Percentiles rank a stretch among this genome's conserved stretches.
Conservation (phyloP, 2,797 vertebrate species). For the Myiotriccus ornatus region DNA sequence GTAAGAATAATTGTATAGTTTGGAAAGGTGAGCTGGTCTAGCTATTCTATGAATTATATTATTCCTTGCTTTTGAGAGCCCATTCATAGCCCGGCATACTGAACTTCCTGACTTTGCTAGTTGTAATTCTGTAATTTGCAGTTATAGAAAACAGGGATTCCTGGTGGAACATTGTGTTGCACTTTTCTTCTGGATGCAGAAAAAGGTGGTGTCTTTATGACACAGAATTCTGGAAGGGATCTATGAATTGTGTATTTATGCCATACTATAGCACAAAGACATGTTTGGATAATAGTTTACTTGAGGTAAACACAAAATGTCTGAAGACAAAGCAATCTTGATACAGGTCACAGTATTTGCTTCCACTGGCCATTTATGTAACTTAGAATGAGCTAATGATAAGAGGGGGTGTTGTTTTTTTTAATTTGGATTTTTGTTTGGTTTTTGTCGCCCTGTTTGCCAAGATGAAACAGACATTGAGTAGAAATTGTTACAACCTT, state of each 20-base stretch:
- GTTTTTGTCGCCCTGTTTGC: not conserved
- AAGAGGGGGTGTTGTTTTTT: not conserved
- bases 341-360: not conserved
- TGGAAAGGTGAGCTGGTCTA: not conserved
- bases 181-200: not conserved
- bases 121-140: not conserved
- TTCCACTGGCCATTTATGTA: not conserved
- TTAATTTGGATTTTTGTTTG: not conserved
- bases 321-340: not conserved
- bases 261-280: not conserved
- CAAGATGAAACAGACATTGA: not conserved
- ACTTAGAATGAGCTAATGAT: not conserved
- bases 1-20: not conserved
- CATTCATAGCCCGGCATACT: not conserved
- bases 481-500: not conserved
- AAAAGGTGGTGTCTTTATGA: not conserved
- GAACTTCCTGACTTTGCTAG: not conserved
- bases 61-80: not conserved
- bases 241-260: not conserved
- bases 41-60: not conserved
- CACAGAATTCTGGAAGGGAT: not conserved
- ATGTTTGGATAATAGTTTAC: not conserved
- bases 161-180: not conserved
- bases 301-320: not conserved
- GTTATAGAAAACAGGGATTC: not conserved